Percentiles rank a stretch among this genome's conserved stretches.
phyloP scores from a whole-genome alignment of 2,113 vertebrate species.

The Vulpes ferrilata region DNA sequence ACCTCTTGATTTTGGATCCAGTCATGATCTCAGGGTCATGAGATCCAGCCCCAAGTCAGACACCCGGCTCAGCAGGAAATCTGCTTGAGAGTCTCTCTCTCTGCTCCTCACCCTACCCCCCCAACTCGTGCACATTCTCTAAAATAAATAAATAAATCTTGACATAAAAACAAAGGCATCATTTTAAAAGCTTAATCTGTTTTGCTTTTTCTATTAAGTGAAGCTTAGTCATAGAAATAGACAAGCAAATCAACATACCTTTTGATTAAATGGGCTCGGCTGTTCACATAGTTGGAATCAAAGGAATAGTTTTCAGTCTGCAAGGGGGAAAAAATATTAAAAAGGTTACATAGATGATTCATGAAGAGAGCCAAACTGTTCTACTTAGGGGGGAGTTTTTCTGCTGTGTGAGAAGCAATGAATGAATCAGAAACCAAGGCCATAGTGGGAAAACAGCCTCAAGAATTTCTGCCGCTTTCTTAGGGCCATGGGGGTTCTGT shows the following conservation, averaged over 20 bases:
- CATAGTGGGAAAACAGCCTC: not conserved
- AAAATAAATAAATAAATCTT: not conserved
- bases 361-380: slow-evolving; percentile 43
- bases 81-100: not conserved
- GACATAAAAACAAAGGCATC: not conserved
- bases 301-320: slow-evolving; percentile 99
- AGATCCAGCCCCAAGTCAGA: not conserved
- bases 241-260: slow-evolving; percentile 91
- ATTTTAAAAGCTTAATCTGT: slow-evolving; percentile 39
- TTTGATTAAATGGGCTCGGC: slow-evolving; percentile 99
- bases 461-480: not conserved
- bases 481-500: not conserved
- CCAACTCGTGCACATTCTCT: no score
- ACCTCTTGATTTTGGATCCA: not conserved
- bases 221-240: slow-evolving; percentile 71
- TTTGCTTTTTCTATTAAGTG: slow-evolving; percentile 74
- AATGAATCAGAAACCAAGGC: not conserved
- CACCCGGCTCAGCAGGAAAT: not conserved
- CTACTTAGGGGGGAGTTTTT: slow-evolving; percentile 15
- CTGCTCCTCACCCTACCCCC: no score
- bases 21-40: not conserved
- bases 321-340: slow-evolving; percentile 84
- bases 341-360: slow-evolving; percentile 59
- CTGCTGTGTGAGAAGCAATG: slow-evolving; percentile 20
- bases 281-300: slow-evolving; percentile 99